Percentiles rank a stretch among this genome's conserved stretches.
phyloP scores from a whole-genome alignment of 2,797 vertebrate species.

The Pipistrellus nathusii region DNA sequence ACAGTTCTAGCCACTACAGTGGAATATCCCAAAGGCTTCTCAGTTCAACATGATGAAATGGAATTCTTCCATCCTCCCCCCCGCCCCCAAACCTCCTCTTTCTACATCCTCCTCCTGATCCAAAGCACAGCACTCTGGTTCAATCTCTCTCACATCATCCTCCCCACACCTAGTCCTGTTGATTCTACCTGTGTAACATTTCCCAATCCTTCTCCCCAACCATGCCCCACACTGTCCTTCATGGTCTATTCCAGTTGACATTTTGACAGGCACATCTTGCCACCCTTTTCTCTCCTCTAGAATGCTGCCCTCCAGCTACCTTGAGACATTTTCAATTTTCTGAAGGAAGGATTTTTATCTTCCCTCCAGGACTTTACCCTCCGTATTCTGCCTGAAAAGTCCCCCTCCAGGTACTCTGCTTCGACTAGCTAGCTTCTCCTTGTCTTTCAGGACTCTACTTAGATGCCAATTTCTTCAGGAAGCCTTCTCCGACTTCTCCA shows the following conservation, averaged over 20 bases:
- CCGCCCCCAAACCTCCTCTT: neutral
- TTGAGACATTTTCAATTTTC: neutral
- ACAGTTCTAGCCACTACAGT: neutral
- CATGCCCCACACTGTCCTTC: neutral
- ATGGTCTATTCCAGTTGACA: neutral
- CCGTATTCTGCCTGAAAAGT: neutral
- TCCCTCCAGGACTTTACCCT: neutral
- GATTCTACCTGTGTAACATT: neutral
- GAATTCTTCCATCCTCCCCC: neutral
- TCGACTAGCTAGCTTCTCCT: neutral
- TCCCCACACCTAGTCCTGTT: neutral
- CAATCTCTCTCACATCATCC: neutral
- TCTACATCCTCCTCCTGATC: neutral
- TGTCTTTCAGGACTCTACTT: neutral
- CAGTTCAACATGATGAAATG: neutral
- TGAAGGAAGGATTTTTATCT: neutral
- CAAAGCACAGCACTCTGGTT: neutral
- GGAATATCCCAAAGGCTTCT: neutral
- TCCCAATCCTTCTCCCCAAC: neutral
- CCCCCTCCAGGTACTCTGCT: neutral
- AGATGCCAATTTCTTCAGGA: neutral
- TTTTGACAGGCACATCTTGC: neutral
- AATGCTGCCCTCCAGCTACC: neutral
- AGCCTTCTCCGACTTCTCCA: neutral
- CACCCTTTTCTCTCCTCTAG: neutral